phyloP scores from a whole-genome alignment of 2,888 invertebrate genomes.

The Linnaemya tessellans region DNA sequence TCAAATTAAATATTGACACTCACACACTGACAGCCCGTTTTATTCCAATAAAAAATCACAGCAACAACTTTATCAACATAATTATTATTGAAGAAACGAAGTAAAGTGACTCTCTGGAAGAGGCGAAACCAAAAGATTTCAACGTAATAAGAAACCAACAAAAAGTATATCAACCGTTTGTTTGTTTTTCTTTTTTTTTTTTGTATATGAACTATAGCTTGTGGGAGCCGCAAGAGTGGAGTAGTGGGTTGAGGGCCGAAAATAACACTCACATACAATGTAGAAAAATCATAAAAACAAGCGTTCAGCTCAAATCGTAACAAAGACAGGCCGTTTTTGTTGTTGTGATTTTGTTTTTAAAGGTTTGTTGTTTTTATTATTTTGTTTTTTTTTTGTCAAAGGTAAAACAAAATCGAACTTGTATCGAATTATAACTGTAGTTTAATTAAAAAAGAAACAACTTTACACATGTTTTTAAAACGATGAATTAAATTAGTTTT shows the following conservation, averaged over 20 bases:
- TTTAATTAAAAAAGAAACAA: conserved; percentile 21
- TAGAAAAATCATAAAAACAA: conserved; percentile 14
- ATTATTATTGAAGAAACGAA: conserved; percentile 41
- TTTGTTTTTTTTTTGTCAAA: conserved; percentile 42
- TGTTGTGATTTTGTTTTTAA: conserved; percentile 29
- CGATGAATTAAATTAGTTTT: too few relatives aligned
- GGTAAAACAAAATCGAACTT: conserved; percentile 28
- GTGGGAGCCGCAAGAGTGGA: neutral
- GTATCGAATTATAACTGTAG: conserved; percentile 45
- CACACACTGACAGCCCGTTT: conserved; percentile 32
- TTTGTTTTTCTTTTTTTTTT: conserved; percentile 5
- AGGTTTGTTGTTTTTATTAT: neutral
- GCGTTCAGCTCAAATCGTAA: conserved; percentile 30
- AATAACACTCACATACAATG: conserved; percentile 27
- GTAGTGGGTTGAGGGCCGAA: conserved; percentile 9
- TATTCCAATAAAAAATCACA: conserved; percentile 47
- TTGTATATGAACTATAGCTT: neutral
- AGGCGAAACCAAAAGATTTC: conserved; percentile 26
- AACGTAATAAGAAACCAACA: conserved; percentile 43
- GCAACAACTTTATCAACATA: conserved; percentile 28
- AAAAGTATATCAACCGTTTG: conserved; percentile 42
- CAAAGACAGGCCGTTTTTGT: conserved; percentile 40
- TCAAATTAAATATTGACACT: conserved; percentile 38
- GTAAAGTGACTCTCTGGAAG: conserved; percentile 48
- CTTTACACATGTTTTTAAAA: neutral